phyloP scores from a whole-genome alignment of 1,140 invertebrate species.

The Lerema accius region DNA sequence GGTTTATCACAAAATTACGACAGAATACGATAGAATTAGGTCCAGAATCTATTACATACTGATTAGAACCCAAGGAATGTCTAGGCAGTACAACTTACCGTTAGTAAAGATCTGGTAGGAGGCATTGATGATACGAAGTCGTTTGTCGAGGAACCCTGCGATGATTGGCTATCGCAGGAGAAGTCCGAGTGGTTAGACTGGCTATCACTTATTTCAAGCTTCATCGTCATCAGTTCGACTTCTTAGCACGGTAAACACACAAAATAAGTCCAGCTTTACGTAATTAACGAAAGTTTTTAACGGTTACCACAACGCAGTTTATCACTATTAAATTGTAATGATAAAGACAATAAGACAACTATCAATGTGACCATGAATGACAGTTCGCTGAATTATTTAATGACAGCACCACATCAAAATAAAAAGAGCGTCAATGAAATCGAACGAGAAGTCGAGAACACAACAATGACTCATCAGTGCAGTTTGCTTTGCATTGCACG shows the following conservation, averaged over 20 bases:
- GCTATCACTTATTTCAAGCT: slow-evolving; percentile 76
- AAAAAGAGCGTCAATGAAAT: slow-evolving; percentile 65
- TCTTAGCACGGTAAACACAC: slow-evolving; percentile 43
- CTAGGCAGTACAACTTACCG: slow-evolving; percentile 52
- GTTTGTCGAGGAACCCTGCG: slow-evolving; percentile 76
- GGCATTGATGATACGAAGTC: slow-evolving; percentile 66
- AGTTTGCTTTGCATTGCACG: slow-evolving; percentile 45
- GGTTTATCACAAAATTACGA: background rate
- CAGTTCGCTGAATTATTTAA: slow-evolving; percentile 54
- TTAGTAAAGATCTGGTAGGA: slow-evolving; percentile 60
- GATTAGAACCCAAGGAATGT: background rate
- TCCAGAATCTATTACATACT: too few species aligned
- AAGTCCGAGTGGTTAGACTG: slow-evolving; percentile 77
- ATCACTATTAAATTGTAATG: slow-evolving; percentile 36
- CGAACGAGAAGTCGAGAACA: slow-evolving; percentile 70
- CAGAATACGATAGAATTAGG: too few species aligned
- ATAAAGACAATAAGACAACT: slow-evolving; percentile 39
- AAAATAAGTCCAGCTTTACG: slow-evolving; percentile 52
- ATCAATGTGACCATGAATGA: slow-evolving; percentile 45
- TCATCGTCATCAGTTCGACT: slow-evolving; percentile 72
- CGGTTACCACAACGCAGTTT: slow-evolving; percentile 50
- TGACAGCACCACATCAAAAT: slow-evolving; percentile 64
- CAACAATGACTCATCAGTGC: slow-evolving; percentile 67
- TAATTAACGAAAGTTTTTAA: slow-evolving; percentile 45
- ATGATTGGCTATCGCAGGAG: slow-evolving; percentile 75